Percentiles rank a stretch among this genome's conserved stretches.
These are phyloP conservation scores for Tetragonula clypearis DNA, from an alignment of 1,140 invertebrate genomes.

Conservation along the genomic window DNA sequence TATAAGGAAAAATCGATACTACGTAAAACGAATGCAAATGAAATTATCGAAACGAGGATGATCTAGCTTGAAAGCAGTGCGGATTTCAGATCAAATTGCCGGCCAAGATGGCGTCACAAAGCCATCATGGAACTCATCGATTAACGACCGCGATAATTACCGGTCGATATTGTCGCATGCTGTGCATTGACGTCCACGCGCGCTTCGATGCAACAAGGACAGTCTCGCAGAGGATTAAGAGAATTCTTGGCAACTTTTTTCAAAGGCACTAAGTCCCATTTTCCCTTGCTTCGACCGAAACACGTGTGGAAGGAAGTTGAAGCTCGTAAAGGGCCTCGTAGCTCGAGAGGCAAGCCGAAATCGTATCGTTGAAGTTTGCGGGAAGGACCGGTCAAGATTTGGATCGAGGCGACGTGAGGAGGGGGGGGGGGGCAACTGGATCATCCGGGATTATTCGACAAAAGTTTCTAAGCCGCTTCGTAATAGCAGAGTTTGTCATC, in stretches of 20 bases:
- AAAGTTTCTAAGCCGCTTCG: constrained; percentile 8
- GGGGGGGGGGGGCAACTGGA: not conserved
- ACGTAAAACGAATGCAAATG: no score
- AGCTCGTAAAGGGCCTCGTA: not conserved
- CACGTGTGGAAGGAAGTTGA: constrained; percentile 6
- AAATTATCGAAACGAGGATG: no score
- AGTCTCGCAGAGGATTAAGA: not conserved
- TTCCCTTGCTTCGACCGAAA: not conserved
- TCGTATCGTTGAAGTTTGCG: not conserved
- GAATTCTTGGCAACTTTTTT: not conserved
- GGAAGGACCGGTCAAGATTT: constrained; percentile 4
- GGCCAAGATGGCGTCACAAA: no score
- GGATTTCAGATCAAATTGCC: no score
- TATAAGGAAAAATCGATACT: no score
- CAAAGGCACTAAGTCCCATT: not conserved
- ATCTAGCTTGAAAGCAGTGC: no score
- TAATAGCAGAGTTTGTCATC: constrained; percentile 2
- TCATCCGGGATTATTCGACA: constrained; percentile 10
- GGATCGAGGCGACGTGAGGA: not conserved
- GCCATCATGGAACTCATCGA: no score
- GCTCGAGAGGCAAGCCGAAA: not conserved
- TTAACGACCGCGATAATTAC: not conserved
- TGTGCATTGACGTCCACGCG: no score
- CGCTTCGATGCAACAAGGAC: not conserved
- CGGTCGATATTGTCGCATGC: not conserved